Evolutionary conservation across 2,888 invertebrate genomes (phyloP).

Genomic region (Clepsis dumicolana): DNA sequence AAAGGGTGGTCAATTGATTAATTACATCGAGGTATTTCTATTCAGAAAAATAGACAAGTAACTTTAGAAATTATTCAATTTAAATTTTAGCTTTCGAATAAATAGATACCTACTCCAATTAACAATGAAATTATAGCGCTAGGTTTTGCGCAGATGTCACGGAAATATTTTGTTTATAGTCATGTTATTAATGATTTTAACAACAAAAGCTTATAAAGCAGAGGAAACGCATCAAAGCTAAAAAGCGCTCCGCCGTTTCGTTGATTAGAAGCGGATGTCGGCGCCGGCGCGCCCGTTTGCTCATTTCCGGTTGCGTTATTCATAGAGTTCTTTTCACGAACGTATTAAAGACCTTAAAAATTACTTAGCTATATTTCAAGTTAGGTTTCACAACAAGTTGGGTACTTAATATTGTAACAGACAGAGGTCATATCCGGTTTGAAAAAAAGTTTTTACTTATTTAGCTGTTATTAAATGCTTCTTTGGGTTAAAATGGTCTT

Average conservation of each 20-base stretch:
- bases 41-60: no score
- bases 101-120: no score
- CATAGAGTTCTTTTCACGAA: constrained; percentile 23
- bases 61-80: no score
- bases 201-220: constrained; percentile 37
- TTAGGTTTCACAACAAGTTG: neutral
- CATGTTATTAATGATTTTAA: constrained; percentile 14
- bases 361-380: neutral
- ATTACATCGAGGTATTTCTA: no score
- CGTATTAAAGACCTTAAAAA: constrained; percentile 13
- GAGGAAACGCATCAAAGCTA: constrained; percentile 41
- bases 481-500: no score
- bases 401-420: neutral
- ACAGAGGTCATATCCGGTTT: neutral
- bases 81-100: no score
- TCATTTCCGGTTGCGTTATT: constrained; percentile 44
- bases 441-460: no score
- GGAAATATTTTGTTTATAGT: constrained; percentile 5
- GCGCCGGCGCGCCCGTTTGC: constrained; percentile 39
- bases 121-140: neutral
- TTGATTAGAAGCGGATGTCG: constrained; percentile 39
- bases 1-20: no score
- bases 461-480: no score
- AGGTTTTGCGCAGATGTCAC: neutral
- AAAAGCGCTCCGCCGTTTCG: constrained; percentile 38